Base-by-base conservation (phyloP, 2,797 vertebrate genomes). In the Brachyalestes nurse region DNA sequence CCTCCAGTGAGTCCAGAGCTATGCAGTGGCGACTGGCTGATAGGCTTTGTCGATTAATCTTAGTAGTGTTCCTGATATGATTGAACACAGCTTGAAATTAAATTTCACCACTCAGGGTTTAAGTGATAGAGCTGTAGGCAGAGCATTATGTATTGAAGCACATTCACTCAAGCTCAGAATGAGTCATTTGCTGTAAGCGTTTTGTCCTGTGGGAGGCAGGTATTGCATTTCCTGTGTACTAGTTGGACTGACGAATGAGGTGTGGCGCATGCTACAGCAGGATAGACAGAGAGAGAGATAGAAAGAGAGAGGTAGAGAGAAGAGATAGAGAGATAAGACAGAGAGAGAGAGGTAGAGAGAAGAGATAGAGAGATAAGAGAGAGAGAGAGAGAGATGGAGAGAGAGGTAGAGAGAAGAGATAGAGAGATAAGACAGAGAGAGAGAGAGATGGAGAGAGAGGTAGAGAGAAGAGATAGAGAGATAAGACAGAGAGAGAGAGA, bases 231-330 rank as follows among this genome's bases (percentile, higher is more conserved):
- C 16, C 9, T 66, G 62, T 64, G 75, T 65, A 14, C 62, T 57
- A 19, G 57, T 75, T 75, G 28, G 75, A 60, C 57, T 76, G 55
- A 83, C 73, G 67, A 66, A 28, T 69, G 67, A 80, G 34, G 77
- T 77, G 40, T 16, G 49, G 53, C 55, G 5, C 40, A 57, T 25
- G 47, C 38, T 13, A 34, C 34, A 42, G n/a, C 60, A 34, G 60
- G 25, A 49, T 7, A 42, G 19, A 61, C 58, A 72, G 51, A 34
- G 23, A 72, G 28, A 66, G 58, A 8, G 42, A 45, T 2, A 34
- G 21, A 72, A 51, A 72, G 34, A 66, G 23, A 34, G 25, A 16
- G 66, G 4, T 34, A 34, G 34, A 34, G 34, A 34, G 34, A 34
- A 34, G 34, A 34, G 4, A 34, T 34, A 34, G 34, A 34, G 34